phyloP scores from a whole-genome alignment of 2,888 invertebrate species.

The Cartodere bifasciata region DNA sequence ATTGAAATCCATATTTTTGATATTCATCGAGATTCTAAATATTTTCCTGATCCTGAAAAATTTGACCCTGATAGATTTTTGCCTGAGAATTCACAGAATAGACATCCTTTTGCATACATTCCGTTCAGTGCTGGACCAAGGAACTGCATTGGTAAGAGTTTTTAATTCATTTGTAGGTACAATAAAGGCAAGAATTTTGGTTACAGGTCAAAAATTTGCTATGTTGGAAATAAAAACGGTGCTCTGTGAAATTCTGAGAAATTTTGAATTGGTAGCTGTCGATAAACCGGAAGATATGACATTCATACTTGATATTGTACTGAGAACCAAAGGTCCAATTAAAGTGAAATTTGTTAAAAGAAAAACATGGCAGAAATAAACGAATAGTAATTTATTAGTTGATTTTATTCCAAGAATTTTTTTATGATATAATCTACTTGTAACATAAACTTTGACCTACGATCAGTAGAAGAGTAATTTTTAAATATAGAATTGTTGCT shows the following conservation, averaged over 20 bases:
- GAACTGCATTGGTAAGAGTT: conserved; percentile 55
- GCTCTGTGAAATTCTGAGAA: conserved; percentile 16
- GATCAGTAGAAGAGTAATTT: no score
- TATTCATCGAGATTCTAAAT: conserved; percentile 48
- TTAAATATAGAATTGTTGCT: no score
- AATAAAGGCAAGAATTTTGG: no score
- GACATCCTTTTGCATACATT: conserved; percentile 51
- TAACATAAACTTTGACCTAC: no score
- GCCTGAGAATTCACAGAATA: conserved; percentile 39
- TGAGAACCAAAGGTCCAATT: conserved; percentile 12
- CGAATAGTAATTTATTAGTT: no score
- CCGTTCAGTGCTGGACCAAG: conserved; percentile 58
- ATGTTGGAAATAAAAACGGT: conserved; percentile 19
- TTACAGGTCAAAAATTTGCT: conserved; percentile 21
- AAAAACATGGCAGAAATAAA: no score
- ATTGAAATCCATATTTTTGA: conserved; percentile 48
- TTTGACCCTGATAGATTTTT: conserved; percentile 62
- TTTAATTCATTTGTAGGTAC: no score
- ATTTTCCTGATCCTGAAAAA: conserved; percentile 49
- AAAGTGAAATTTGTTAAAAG: conserved; percentile 10
- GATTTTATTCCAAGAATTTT: no score
- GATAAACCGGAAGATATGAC: conserved; percentile 15
- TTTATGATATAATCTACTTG: no score
- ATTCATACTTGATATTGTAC: conserved; percentile 13
- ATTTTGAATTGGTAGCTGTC: conserved; percentile 16